Base-by-base conservation (phyloP, 2,113 vertebrate species). In the Coptodon bakossiorum region DNA sequence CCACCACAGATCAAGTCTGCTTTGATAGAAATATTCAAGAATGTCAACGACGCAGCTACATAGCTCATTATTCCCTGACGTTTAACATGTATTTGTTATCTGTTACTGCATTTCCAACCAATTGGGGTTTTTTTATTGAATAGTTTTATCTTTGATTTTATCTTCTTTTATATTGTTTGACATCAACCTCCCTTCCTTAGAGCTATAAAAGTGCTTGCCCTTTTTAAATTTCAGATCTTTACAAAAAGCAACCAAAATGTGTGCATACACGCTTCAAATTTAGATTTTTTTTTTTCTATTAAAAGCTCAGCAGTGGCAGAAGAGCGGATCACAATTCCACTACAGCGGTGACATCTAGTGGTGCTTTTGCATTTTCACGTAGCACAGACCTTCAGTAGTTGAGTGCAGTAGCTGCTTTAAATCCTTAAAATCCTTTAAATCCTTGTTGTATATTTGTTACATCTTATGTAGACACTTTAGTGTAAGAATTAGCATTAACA, bases 281-380 rank as follows among this genome's bases (percentile, higher is more conserved):
- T 8, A 36, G 6, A 22, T 66, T n/a, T 29, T 31, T 19, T 19
- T 71, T 76, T 7, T 59, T 12, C n/a, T 9, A 54, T 52, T 40
- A 40, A 5, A 43, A 40, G 3, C 19, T 71, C 19, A 81, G 14
- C 14, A 16, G 17, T 16, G 12, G 81, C n/a, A 54, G 78, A 45
- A n/a, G 14, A 59, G 43, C 14, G 16, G 19, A 61, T 82, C n/a
- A 50, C 50, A 81, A 88, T 83, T 24, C 34, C 80, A 91, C 84
- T 85, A 63, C 94, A 95, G 91, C 88, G 83, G 93, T 94, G 96
- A 92, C 96, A 95, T 95, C 96, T 96, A 93, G 95, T 96, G 95
- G 94, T 61, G 10, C 9, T 24, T 17, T 80, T 50, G 19, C 54
- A 63, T 81, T 86, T 87, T 38, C 52, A 81, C 93, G 81, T 19